phyloP scores from a whole-genome alignment of 2,888 invertebrate genomes.

The Cerastis leucographa region DNA sequence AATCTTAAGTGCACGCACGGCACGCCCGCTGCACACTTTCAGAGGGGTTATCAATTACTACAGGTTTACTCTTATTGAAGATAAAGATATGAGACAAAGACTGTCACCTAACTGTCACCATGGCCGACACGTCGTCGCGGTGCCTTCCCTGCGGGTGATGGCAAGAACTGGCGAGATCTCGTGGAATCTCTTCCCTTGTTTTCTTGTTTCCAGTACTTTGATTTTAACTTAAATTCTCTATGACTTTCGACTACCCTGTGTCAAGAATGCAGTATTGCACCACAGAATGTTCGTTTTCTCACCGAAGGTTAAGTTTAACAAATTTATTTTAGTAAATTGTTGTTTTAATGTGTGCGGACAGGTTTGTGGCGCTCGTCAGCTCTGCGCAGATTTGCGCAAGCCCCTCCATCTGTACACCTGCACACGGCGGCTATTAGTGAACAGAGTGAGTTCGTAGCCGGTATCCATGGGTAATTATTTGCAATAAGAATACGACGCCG shows the following conservation, averaged over 20 bases:
- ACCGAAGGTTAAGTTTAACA: neutral
- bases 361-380: constrained; percentile 47
- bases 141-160: no score
- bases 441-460: neutral
- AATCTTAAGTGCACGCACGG: no score
- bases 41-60: no score
- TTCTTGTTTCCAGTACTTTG: neutral
- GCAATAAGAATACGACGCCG: constrained; percentile 31
- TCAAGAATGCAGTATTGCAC: neutral
- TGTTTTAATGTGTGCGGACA: constrained; percentile 31
- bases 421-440: constrained; percentile 27
- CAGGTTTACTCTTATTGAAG: no score
- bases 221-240: neutral
- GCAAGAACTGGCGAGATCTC: neutral
- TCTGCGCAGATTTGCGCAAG: constrained; percentile 32
- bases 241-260: neutral
- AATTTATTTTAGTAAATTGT: constrained; percentile 46
- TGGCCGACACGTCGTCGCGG: neutral
- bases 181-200: neutral
- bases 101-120: neutral
- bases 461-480: constrained; percentile 39
- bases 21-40: no score
- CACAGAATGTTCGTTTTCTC: constrained; percentile 9
- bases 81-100: neutral
- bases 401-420: neutral